Evolutionary conservation across 1,140 invertebrate genomes (phyloP).

Genomic region (Uloborus diversus): DNA sequence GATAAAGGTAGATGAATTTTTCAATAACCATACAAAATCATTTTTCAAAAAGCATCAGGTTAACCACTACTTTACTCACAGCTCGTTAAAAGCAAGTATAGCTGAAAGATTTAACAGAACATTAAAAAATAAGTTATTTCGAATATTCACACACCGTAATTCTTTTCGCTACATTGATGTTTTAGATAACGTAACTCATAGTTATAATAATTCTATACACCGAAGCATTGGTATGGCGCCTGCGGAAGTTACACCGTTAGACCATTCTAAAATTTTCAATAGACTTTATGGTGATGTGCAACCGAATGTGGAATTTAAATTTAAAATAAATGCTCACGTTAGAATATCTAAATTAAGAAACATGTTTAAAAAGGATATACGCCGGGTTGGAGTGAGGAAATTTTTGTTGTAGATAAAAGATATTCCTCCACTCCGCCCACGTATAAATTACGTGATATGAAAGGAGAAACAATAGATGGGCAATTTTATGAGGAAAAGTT

Average conservation of each 20-base stretch:
- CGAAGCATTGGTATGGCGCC: slow-evolving; percentile 65
- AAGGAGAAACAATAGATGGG: slow-evolving; percentile 18
- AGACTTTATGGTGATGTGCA: slow-evolving; percentile 1
- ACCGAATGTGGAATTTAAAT: slow-evolving; percentile 34
- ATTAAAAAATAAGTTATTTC: neutral
- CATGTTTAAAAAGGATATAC: slow-evolving; percentile 53
- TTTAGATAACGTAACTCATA: neutral
- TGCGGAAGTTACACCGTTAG: slow-evolving; percentile 62
- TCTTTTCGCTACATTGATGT: neutral
- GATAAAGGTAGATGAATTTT: neutral
- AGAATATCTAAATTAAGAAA: slow-evolving; percentile 25
- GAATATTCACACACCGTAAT: neutral
- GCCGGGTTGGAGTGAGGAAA: slow-evolving; percentile 48
- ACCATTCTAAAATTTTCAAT: slow-evolving; percentile 51
- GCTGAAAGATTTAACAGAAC: neutral
- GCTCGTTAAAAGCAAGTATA: neutral
- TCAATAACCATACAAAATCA: neutral
- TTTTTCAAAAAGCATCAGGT: neutral
- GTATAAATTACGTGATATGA: slow-evolving; percentile 33
- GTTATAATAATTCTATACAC: slow-evolving; percentile 62
- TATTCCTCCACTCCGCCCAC: neutral
- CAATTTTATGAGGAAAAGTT: slow-evolving; percentile 49
- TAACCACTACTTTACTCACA: neutral
- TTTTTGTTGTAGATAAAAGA: slow-evolving; percentile 19
- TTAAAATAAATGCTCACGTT: slow-evolving; percentile 61